Percentiles rank a stretch among this genome's conserved stretches.
Evolutionary conservation across 2,113 vertebrate genomes (phyloP).

Genomic region (Pangasianodon gigas): DNA sequence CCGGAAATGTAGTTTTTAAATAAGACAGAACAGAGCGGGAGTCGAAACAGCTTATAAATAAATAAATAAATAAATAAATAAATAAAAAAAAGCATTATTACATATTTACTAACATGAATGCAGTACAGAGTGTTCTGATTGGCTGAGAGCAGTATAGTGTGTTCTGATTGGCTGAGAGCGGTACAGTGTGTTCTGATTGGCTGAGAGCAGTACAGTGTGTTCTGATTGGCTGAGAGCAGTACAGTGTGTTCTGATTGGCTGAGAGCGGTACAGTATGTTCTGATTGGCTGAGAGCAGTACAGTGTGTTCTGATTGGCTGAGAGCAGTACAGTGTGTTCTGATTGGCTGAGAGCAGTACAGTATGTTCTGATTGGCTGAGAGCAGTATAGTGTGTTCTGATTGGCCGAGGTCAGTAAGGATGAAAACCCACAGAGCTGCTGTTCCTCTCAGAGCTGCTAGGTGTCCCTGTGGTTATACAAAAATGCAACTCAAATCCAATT

Average conservation of each 20-base stretch:
- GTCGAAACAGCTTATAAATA: too few species aligned
- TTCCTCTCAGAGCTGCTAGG: background rate
- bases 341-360: background rate
- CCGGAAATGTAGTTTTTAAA: too few species aligned
- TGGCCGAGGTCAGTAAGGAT: background rate
- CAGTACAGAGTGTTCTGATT: too few species aligned
- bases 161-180: background rate
- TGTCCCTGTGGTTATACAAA: conserved; percentile 9
- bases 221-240: background rate
- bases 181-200: background rate
- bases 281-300: background rate
- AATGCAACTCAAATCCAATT: background rate
- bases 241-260: background rate
- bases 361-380: background rate
- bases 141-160: background rate
- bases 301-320: background rate
- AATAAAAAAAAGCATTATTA: too few species aligned
- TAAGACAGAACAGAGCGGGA: too few species aligned
- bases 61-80: too few species aligned
- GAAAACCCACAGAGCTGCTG: conserved; percentile 41
- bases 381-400: background rate
- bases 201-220: background rate
- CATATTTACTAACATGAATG: too few species aligned
- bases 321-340: background rate
- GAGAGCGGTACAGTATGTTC: background rate